Evolutionary conservation across 2,888 invertebrate genomes (phyloP), one percentile per base, ranked within the genome.

Genomic region (Polylopha cassiicola): DNA sequence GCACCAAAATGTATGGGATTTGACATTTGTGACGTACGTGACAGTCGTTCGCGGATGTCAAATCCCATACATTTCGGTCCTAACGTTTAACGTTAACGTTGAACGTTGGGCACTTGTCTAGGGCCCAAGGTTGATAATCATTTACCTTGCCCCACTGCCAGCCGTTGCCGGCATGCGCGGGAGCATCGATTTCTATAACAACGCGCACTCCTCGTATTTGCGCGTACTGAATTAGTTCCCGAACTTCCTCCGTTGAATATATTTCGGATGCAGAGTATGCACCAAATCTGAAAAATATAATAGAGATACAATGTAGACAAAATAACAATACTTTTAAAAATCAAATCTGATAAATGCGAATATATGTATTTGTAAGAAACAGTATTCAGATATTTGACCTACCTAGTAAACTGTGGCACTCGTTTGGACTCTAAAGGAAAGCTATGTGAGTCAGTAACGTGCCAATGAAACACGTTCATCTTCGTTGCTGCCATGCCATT

Each of bases 401-500:
- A 93, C 89, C 87, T 89, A 1, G 92, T 89, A 78, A 95, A 88
- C 56, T 91, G 89, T 0, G 94, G 94, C 10, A 92, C 88, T 22
- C 90, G 85, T n/a, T 86, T 85, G 0, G 92, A 90, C 59, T 93
- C 91, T 59, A 96, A 85, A 0, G 98, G 97, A 73, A 97, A 98
- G 56, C 97, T 96, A 52, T 97, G 97, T 1, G 95, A 90, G 73
- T 98, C 98, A 0, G 94, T 93, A 0, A 91, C 91, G 65, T 95
- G 95, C 97, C 97, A 98, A 65, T 98, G 98, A 26, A 98, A 89
- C 0, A 95, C 93, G 65, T 98, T 98, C 85, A 98, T 77, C 74
- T 98, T 98, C 30, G 92, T 92, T 9, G 93, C 88, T 1, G 93
- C 92, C 93, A 98, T 95, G 1, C 90, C 96, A 55, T 96, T 93